Percentiles rank a stretch among this genome's conserved stretches.
Evolutionary conservation across 1,140 invertebrate species (phyloP).

Genomic region (Calliphora vicina): DNA sequence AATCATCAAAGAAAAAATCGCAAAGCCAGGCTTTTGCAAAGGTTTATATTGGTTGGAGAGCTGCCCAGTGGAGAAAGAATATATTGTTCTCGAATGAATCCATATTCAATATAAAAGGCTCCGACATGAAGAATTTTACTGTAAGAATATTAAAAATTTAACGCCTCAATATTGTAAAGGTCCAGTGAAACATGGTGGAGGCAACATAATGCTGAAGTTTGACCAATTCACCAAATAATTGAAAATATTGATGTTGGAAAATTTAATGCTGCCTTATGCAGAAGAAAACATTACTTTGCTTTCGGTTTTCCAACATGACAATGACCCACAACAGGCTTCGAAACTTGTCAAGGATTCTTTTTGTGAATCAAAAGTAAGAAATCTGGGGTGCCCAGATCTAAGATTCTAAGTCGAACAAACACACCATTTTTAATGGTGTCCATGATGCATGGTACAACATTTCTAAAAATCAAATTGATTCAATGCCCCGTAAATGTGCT

Average conservation of each 20-base stretch:
- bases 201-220: no score
- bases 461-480: background rate
- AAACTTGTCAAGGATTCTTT: background rate
- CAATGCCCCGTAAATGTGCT: background rate
- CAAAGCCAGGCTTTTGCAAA: background rate
- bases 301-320: background rate
- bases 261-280: background rate
- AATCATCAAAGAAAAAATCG: background rate
- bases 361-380: no score
- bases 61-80: background rate
- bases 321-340: background rate
- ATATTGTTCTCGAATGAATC: background rate
- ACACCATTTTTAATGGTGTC: background rate
- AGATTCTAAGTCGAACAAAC: background rate
- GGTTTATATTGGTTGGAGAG: background rate
- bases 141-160: background rate
- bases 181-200: background rate
- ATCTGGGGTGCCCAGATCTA: no score
- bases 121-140: background rate
- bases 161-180: background rate
- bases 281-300: background rate
- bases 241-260: background rate
- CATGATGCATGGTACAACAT: background rate
- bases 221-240: background rate
- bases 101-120: background rate